Base-by-base conservation (phyloP, 2,888 invertebrate genomes). In the Eueremaeus valkanovi region DNA sequence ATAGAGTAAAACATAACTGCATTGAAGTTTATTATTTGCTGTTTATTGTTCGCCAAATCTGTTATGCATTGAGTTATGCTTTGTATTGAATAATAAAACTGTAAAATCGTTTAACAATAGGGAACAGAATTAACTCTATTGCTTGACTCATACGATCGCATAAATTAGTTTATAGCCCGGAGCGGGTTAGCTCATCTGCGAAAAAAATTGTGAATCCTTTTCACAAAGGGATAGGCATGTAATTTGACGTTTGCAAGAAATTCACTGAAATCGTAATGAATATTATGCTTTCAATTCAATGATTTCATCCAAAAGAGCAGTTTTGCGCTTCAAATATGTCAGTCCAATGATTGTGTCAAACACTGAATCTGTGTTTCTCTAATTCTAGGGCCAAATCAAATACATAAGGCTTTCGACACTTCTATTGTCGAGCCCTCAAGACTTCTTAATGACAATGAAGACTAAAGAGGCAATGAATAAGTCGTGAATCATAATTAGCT, bases 191-290 rank as follows among this genome's bases (percentile, higher is more conserved):
- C 58, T 24, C 58, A 11, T 24, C 61, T 61, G 3, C 27, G n/a
- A 2, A 29, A 5, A 21, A 51, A 51, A 45, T 21, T 21, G 55
- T 61, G n/a, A 61, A 61, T 61, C 61, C 16, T 21, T 61, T 61
- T 18, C 11, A 1, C 29, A 61, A 5, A 29, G 61, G 61, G 61
- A 29, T 3, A 6, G 3, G 1, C 11, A n/a, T 61, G 61, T 61
- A 29, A 61, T 61, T 11, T 31, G 61, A 27, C 29, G 31, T 61
- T 29, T 31, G 31, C 61, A 61, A 61, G 61, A 13, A 61, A 61
- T 61, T 61, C 61, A 61, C 29, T 29, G n/a, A 61, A 61, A n/a
- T 31, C 13, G 61, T 61, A 61, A 61, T 61, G 61, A 61, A 61
- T 61, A 61, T 61, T 18, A 61, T 29, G 11, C 61, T 61, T 29